Evolutionary conservation across 2,888 invertebrate species (phyloP).

Genomic region (Hypsopygia costalis): DNA sequence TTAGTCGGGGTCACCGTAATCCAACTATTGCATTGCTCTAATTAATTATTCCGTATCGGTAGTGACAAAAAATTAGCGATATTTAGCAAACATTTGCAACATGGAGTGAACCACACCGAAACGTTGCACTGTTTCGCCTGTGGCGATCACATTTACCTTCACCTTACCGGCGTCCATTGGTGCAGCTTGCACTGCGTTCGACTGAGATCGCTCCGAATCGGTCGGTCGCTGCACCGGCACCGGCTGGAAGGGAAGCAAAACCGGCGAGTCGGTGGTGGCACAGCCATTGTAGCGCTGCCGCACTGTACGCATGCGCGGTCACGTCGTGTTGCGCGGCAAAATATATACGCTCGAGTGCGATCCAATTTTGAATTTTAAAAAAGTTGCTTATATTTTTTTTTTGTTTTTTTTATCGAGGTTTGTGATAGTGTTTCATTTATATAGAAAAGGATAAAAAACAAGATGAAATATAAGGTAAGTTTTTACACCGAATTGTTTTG

Average conservation of each 20-base stretch:
- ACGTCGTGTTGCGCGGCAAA: constrained; percentile 42
- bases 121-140: constrained; percentile 30
- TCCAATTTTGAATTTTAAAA: constrained; percentile 11
- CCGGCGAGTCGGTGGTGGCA: constrained; percentile 42
- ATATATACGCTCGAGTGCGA: constrained; percentile 15
- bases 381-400: constrained; percentile 22
- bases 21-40: constrained; percentile 2
- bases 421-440: constrained; percentile 28
- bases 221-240: constrained; percentile 44
- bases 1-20: background rate
- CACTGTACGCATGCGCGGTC: constrained; percentile 61
- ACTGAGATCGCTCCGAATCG: constrained; percentile 18
- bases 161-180: constrained; percentile 38
- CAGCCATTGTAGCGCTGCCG: constrained; percentile 58
- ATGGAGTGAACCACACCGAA: constrained; percentile 19
- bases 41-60: constrained; percentile 9
- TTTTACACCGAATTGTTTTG: too few species aligned
- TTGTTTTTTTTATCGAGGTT: constrained; percentile 19
- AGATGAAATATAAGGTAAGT: constrained; percentile 69
- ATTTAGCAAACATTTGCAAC: constrained; percentile 17
- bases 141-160: constrained; percentile 44
- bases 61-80: constrained; percentile 5
- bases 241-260: constrained; percentile 68
- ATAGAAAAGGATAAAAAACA: constrained; percentile 17
- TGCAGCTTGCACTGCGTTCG: constrained; percentile 24